phyloP scores from a whole-genome alignment of 64 coral and sea anemone genomes.

The Catalaphyllia jardinei region DNA sequence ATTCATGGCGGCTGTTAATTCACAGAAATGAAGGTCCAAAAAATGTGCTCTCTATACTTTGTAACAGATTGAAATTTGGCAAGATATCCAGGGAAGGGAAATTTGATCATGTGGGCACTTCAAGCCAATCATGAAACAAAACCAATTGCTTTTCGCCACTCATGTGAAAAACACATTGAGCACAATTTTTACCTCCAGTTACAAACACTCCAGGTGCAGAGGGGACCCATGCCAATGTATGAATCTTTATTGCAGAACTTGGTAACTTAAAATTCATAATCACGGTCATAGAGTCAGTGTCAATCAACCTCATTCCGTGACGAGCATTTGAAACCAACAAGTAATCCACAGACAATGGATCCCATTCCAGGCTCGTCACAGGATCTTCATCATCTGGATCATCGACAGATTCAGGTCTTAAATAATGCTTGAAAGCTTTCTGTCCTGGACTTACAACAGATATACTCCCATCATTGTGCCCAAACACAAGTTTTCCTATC shows the following conservation, averaged over 20 bases:
- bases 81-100: too few species aligned
- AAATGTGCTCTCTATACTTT: too few species aligned
- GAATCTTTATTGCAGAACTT: conserved; percentile 79
- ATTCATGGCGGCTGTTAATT: too few species aligned
- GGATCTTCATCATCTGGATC: conserved; percentile 86
- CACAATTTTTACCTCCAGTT: conserved; percentile 72
- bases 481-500: conserved; percentile 87
- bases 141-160: too few species aligned
- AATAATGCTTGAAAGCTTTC: conserved; percentile 80
- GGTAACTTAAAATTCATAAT: conserved; percentile 96
- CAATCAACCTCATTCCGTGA: conserved; percentile 82
- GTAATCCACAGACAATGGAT: conserved; percentile 88
- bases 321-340: conserved; percentile 80
- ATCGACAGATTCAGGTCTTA: conserved; percentile 76
- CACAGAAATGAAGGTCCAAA: too few species aligned
- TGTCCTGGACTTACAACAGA: conserved; percentile 74
- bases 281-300: conserved; percentile 83
- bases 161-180: too few species aligned
- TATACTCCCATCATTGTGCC: conserved; percentile 91
- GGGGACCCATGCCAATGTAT: conserved; percentile 86
- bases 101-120: too few species aligned
- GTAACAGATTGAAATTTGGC: too few species aligned
- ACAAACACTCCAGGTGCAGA: conserved; percentile 94
- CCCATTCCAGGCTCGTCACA: conserved; percentile 89
- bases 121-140: too few species aligned